Conservation (phyloP, 2,888 invertebrate species). For the Scrobipalpa atriplicella region DNA sequence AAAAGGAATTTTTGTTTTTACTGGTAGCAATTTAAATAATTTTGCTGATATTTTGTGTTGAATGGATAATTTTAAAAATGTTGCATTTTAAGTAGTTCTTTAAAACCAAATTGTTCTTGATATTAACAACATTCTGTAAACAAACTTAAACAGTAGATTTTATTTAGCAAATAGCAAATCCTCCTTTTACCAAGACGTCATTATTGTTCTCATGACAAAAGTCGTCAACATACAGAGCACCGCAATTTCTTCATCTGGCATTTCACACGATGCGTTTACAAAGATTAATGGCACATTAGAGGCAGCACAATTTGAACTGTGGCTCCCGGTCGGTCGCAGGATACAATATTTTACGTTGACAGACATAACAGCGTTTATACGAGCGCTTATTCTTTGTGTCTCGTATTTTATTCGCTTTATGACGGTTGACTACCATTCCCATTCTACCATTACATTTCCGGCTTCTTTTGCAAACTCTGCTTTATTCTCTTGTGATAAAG, state of each 20-base stretch:
- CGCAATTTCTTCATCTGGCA: slow-evolving; percentile 59
- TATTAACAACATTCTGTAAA: too few relatives aligned
- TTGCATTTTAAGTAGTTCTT: too few relatives aligned
- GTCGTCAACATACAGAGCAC: slow-evolving; percentile 11
- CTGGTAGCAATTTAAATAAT: not conserved
- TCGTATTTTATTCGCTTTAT: slow-evolving; percentile 83
- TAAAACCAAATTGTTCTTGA: too few relatives aligned
- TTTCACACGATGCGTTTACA: slow-evolving; percentile 72
- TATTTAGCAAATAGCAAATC: not conserved
- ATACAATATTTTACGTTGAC: slow-evolving; percentile 82
- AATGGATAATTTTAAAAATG: not conserved
- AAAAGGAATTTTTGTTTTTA: slow-evolving; percentile 1
- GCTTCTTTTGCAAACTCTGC: not conserved
- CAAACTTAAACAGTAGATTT: too few relatives aligned
- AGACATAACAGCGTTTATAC: slow-evolving; percentile 82
- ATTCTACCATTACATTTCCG: not conserved
- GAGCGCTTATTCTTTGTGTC: slow-evolving; percentile 82
- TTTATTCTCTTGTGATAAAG: not conserved
- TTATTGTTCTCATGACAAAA: slow-evolving; percentile 16
- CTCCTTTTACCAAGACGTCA: not conserved
- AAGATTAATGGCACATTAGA: slow-evolving; percentile 77
- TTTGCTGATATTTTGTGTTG: not conserved
- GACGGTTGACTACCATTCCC: slow-evolving; percentile 64
- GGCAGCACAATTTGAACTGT: slow-evolving; percentile 74
- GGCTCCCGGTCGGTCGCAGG: slow-evolving; percentile 69